Evolutionary conservation across 2,113 vertebrate genomes (phyloP).

Genomic region (Talpa occidentalis): DNA sequence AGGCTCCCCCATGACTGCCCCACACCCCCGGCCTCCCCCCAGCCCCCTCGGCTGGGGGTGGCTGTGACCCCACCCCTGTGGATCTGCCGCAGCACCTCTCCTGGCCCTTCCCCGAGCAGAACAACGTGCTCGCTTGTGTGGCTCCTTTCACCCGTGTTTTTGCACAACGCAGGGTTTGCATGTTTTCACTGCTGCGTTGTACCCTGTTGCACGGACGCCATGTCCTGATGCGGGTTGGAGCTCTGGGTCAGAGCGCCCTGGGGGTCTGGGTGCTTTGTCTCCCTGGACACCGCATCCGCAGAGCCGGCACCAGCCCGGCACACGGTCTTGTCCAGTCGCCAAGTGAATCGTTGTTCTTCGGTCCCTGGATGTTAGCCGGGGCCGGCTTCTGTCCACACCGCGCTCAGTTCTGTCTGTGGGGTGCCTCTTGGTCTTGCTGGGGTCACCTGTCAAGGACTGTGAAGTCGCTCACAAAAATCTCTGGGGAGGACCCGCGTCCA

Average conservation of each 20-base stretch:
- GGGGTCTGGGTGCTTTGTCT: background rate
- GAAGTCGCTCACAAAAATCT: background rate
- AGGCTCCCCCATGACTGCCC: too few relatives aligned
- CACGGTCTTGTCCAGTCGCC: background rate
- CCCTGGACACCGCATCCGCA: background rate
- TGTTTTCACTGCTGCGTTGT: background rate
- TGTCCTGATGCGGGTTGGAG: background rate
- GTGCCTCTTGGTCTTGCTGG: background rate
- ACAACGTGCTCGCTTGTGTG: fast-evolving
- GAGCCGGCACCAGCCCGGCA: background rate
- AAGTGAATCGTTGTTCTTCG: background rate
- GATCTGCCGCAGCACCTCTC: fast-evolving
- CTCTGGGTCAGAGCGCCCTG: background rate
- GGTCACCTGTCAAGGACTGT: background rate
- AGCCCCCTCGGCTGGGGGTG: too few relatives aligned
- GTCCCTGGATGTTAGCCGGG: background rate
- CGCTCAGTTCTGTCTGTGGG: too few relatives aligned
- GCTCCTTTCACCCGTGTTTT: fast-evolving
- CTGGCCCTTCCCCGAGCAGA: fast-evolving
- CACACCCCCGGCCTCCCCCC: too few relatives aligned
- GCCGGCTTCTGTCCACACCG: background rate
- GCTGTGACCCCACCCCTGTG: fast-evolving
- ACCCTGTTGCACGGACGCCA: fast-evolving
- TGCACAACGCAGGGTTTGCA: too few relatives aligned
- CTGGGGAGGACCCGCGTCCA: background rate